Conservation (phyloP, 2,797 vertebrate species). For the Kryptolebias ocellatus region DNA sequence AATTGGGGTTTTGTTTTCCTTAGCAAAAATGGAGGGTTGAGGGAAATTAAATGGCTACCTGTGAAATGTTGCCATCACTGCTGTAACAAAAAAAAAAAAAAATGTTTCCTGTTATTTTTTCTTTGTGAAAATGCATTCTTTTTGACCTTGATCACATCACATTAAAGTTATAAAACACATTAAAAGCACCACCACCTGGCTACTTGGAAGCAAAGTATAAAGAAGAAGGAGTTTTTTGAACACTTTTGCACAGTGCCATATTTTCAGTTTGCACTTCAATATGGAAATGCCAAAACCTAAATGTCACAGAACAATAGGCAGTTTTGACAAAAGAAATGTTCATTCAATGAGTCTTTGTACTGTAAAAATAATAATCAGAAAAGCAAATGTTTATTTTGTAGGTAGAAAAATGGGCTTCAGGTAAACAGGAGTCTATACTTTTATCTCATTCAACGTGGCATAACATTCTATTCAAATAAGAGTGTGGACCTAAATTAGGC, state of each 20-base stretch:
- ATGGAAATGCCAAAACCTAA: background rate
- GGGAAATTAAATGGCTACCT: too few species aligned
- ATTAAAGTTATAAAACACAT: too few species aligned
- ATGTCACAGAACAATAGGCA: background rate
- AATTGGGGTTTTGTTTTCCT: too few species aligned
- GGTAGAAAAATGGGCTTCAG: background rate
- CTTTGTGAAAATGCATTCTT: too few species aligned
- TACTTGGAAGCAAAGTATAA: too few species aligned
- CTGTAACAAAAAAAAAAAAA: too few species aligned
- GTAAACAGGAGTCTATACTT: constrained; percentile 8
- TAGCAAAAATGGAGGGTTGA: too few species aligned
- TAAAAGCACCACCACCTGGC: too few species aligned
- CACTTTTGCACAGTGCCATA: background rate
- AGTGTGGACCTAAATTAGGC: constrained; percentile 3
- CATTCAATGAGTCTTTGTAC: background rate
- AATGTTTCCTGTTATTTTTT: too few species aligned
- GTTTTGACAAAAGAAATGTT: background rate
- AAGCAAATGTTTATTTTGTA: background rate
- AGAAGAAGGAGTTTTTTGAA: background rate
- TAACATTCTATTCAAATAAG: constrained; percentile 11
- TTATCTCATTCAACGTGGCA: constrained; percentile 5
- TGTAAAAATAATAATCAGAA: background rate
- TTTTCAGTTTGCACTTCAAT: background rate
- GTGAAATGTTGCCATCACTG: too few species aligned
- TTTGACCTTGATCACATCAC: too few species aligned